Percentiles rank a stretch among this genome's conserved stretches.
Conservation (phyloP, 1,140 invertebrate species). For the Drosophila bipectinata region DNA sequence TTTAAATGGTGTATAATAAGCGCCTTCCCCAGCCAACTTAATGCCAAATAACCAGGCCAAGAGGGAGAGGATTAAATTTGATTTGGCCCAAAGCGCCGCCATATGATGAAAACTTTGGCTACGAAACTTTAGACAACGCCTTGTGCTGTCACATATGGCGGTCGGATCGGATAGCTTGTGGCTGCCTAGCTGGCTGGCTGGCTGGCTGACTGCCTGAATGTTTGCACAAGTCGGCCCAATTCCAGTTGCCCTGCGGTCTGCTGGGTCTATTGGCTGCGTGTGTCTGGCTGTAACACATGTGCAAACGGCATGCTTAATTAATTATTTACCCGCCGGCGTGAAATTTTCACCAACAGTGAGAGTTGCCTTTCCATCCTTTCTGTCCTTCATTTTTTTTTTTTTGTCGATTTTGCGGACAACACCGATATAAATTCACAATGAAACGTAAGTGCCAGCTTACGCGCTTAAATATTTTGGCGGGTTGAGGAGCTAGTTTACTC, state of each 20-base stretch:
- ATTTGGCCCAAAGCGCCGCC: slow-evolving; percentile 49
- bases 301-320: slow-evolving; percentile 32
- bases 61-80: slow-evolving; percentile 51
- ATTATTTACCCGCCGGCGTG: slow-evolving; percentile 31
- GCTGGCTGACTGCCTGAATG: slow-evolving; percentile 6
- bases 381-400: background rate
- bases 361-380: background rate
- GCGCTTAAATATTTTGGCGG: slow-evolving; percentile 5
- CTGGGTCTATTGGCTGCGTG: slow-evolving; percentile 29
- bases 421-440: slow-evolving; percentile 40
- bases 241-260: slow-evolving; percentile 25
- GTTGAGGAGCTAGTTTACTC: background rate
- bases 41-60: slow-evolving; percentile 17
- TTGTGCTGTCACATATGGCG: slow-evolving; percentile 55
- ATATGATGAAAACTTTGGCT: slow-evolving; percentile 51
- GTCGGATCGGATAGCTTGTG: slow-evolving; percentile 16
- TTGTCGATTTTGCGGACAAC: slow-evolving; percentile 9
- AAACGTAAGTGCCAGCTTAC: slow-evolving; percentile 26
- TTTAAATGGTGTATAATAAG: slow-evolving; percentile 48
- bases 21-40: slow-evolving; percentile 21
- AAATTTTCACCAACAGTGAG: slow-evolving; percentile 9
- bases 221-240: slow-evolving; percentile 49
- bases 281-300: slow-evolving; percentile 42
- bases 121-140: slow-evolving; percentile 50
- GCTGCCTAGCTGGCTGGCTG: background rate